These are phyloP conservation scores for Corythornis vintsioides DNA, from an alignment of 2,113 vertebrate species.

Conservation along the genomic window DNA sequence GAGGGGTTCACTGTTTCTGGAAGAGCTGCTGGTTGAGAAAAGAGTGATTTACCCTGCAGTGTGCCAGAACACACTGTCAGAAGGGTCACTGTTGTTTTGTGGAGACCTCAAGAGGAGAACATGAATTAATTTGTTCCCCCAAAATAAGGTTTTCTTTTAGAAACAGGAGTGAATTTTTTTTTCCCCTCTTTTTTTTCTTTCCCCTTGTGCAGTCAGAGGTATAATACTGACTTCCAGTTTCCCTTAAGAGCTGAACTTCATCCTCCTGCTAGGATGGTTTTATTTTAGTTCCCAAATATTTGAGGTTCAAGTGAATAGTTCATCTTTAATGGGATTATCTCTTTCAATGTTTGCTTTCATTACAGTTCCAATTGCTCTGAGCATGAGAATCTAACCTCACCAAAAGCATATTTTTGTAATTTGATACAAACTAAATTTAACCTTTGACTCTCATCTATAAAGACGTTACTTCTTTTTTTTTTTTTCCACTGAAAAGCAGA, in stretches of 20 bases:
- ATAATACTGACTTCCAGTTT: neutral
- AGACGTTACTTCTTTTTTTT: constrained; percentile 68
- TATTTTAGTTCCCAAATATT: constrained; percentile 76
- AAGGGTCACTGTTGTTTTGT: constrained; percentile 11
- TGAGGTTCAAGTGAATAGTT: constrained; percentile 79
- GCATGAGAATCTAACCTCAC: constrained; percentile 82
- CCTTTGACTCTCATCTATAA: constrained; percentile 79
- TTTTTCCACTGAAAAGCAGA: constrained; percentile 58
- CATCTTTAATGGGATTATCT: constrained; percentile 83
- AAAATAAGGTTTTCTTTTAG: constrained; percentile 30
- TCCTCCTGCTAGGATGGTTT: constrained; percentile 63
- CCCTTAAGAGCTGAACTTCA: constrained; percentile 47
- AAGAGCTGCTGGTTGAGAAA: neutral
- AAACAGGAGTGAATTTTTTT: constrained; percentile 12
- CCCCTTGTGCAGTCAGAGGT: neutral
- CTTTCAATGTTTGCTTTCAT: constrained; percentile 81
- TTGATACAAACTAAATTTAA: constrained; percentile 83
- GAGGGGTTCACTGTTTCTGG: accelerated
- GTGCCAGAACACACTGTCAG: neutral
- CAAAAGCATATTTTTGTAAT: constrained; percentile 81
- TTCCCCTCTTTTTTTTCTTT: neutral
- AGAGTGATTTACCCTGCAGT: neutral
- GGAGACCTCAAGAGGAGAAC: constrained; percentile 37
- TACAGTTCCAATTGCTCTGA: constrained; percentile 73
- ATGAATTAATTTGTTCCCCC: constrained; percentile 49